Evolutionary conservation across 2,888 invertebrate genomes (phyloP), one percentile per base, ranked within the genome.

Genomic region (Mythimna vitellina): DNA sequence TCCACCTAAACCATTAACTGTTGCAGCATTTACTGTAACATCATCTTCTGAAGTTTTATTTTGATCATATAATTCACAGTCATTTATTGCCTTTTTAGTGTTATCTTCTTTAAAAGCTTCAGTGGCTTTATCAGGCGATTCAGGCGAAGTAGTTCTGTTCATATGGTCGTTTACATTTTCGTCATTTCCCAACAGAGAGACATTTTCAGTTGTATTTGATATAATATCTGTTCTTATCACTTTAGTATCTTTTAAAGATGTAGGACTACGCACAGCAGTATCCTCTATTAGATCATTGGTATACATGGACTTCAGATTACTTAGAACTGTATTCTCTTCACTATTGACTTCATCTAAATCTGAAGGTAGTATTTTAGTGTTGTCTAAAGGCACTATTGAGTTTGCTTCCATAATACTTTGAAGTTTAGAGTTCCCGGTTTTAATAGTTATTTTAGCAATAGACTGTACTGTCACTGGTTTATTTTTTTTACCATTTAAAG

Each of bases 391-490:
- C 38, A 25, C n/a, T 64, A n/a, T 57, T 51, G 35, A 14, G 38
- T 54, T 66, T 35, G 46, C 6, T 65, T 64, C 54, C 17, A 20
- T 38, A 12, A 38, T 54, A 54, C n/a, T 61, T 35, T 38, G 38
- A 20, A 20, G 10, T 53, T n/a, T 54, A 53, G 53, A 62, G 7
- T 61, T 73, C 29, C 17, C 20, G 4, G 65, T 73, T 65, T 62
- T 61, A 65, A 66, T 77, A 58, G 29, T 70, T 7, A 60, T 81
- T 73, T 84, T 85, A 54, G 76, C 76, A 46, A 87, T 51, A 58
- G 89, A 82, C 66, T 90, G 82, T 38, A 90, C 83, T 58, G 87
- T 63, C 46, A 91, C 80, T 69, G 90, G 87, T 71, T 88, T 86
- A 58, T 89, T 76, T 57, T 72, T 67, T 53, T 74, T 84, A 60